A percentile compares a stretch with the other conserved stretches of the same genome.
Evolutionary conservation across 2,888 invertebrate genomes (phyloP).

Genomic region (Himalopsyche japonica): DNA sequence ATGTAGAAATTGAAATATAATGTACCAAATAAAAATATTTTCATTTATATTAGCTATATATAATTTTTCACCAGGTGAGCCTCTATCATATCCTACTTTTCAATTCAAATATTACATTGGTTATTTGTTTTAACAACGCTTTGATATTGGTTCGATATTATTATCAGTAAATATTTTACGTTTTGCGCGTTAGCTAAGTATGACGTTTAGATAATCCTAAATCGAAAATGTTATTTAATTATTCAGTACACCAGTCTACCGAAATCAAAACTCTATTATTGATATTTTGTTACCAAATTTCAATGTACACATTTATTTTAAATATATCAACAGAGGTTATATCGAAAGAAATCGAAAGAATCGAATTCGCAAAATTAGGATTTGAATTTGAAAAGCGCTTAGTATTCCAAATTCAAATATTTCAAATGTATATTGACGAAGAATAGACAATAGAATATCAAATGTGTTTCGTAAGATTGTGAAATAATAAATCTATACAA

Average conservation of each 20-base stretch:
- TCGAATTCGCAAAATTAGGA: too few relatives aligned
- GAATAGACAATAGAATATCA: too few relatives aligned
- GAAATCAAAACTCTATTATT: neutral
- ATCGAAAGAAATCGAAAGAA: too few relatives aligned
- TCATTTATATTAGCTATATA: slow-evolving; percentile 14
- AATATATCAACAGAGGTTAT: too few relatives aligned
- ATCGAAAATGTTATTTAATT: too few relatives aligned
- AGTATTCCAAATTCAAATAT: too few relatives aligned
- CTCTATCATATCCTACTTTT: neutral
- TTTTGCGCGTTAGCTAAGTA: neutral
- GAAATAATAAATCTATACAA: too few relatives aligned
- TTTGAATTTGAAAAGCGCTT: too few relatives aligned
- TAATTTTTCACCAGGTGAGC: slow-evolving; percentile 15
- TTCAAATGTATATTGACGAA: too few relatives aligned
- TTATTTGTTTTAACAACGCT: neutral
- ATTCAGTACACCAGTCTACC: too few relatives aligned
- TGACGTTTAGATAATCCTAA: neutral
- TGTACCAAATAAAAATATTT: slow-evolving; percentile 18
- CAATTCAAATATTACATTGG: neutral
- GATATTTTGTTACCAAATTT: neutral
- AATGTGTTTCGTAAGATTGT: too few relatives aligned
- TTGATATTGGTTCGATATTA: neutral
- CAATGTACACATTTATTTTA: too few relatives aligned
- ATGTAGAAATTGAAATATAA: slow-evolving; percentile 20
- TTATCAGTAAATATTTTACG: neutral